Evolutionary conservation across 2,888 invertebrate species (phyloP).

Genomic region (Mesorhabditis spiculigera): DNA sequence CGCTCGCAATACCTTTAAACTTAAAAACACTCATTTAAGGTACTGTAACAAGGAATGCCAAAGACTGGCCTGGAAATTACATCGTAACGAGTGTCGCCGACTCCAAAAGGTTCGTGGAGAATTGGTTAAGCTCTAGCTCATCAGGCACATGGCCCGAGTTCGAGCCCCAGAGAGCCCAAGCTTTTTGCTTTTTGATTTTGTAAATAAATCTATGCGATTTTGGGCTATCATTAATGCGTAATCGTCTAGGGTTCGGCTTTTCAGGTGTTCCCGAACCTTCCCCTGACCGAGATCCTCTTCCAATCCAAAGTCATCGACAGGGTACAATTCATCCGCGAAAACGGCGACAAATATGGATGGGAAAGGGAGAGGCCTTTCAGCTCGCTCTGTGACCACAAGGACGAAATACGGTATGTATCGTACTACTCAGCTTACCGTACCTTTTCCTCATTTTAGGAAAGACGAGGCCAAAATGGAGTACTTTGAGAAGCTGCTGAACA

Average conservation of each 20-base stretch:
- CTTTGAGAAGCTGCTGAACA: constrained; percentile 49
- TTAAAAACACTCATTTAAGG: constrained; percentile 24
- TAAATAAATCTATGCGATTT: not conserved
- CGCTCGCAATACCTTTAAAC: too few species aligned
- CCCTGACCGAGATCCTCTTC: constrained; percentile 55
- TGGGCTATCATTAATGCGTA: too few species aligned
- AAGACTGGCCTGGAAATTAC: constrained; percentile 40
- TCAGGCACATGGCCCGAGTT: too few species aligned
- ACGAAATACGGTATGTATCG: constrained; percentile 35
- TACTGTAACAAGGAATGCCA: constrained; percentile 55
- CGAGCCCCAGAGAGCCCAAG: too few species aligned
- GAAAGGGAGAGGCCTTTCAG: constrained; percentile 43
- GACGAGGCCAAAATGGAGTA: constrained; percentile 47
- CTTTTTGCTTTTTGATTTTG: not conserved
- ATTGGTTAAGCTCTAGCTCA: too few species aligned
- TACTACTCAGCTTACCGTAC: not conserved
- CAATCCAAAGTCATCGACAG: constrained; percentile 50
- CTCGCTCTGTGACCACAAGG: constrained; percentile 40
- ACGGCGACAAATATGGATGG: constrained; percentile 49
- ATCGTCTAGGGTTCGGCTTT: too few species aligned
- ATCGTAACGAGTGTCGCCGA: too few species aligned
- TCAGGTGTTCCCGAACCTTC: constrained; percentile 53
- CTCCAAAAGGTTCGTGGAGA: too few species aligned
- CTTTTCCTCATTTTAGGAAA: constrained; percentile 17
- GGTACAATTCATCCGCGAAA: constrained; percentile 42